phyloP scores from a whole-genome alignment of 2,888 invertebrate genomes.

The Nebria brevicollis region DNA sequence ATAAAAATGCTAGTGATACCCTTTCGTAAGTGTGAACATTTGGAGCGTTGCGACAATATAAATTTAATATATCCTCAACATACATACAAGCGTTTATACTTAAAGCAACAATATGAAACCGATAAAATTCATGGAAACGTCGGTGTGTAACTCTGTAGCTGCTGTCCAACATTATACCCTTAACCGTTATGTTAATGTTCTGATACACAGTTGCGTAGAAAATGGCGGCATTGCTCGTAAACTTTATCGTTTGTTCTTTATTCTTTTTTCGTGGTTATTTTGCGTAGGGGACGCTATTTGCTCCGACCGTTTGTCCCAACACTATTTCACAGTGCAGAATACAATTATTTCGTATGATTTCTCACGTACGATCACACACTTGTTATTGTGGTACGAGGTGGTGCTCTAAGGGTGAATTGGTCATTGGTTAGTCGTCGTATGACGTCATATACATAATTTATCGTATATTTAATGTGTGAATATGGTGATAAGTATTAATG shows the following conservation, averaged over 20 bases:
- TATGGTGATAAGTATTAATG: background rate
- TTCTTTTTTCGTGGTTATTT: conserved; percentile 18
- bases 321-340: conserved; percentile 3
- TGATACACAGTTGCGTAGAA: background rate
- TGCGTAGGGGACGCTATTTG: background rate
- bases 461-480: background rate
- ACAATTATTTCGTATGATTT: background rate
- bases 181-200: conserved; percentile 21
- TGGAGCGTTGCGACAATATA: too few species aligned
- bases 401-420: conserved; percentile 3
- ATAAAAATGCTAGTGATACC: background rate
- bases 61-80: too few species aligned
- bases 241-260: conserved; percentile 25
- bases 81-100: too few species aligned
- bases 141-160: too few species aligned
- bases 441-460: conserved; percentile 9
- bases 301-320: background rate
- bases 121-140: too few species aligned
- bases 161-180: background rate
- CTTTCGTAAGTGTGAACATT: too few species aligned
- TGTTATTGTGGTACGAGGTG: conserved; percentile 9
- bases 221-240: conserved; percentile 22
- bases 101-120: too few species aligned
- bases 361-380: background rate
- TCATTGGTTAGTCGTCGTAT: conserved; percentile 18